A percentile compares a stretch with the other conserved stretches of the same genome.
Conservation (phyloP, 2,797 vertebrate genomes). For the Bradypus variegatus region DNA sequence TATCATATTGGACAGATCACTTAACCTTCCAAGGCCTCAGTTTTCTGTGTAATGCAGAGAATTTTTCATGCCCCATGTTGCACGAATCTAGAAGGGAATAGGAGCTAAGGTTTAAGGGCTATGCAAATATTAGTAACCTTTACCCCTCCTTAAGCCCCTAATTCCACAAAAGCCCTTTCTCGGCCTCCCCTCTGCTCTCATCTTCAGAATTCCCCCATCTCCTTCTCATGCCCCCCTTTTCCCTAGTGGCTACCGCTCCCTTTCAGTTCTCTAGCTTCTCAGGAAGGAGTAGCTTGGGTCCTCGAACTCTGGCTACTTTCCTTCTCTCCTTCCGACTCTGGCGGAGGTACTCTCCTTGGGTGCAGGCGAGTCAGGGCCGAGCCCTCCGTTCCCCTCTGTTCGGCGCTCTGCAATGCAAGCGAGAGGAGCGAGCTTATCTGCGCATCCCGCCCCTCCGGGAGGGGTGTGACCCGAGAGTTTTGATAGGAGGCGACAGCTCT, state of each 20-base stretch:
- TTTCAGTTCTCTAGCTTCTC: background rate
- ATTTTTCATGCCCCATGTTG: too few relatives aligned
- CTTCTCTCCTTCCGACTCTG: background rate
- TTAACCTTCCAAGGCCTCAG: background rate
- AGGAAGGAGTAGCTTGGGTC: background rate
- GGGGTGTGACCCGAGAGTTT: conserved; percentile 13
- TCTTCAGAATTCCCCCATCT: background rate
- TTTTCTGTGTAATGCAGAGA: background rate
- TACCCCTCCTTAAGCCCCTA: background rate
- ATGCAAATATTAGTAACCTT: background rate
- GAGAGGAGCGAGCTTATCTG: accelerated
- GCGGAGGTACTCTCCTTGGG: background rate
- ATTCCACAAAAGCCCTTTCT: background rate
- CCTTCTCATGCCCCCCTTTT: background rate
- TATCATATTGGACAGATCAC: background rate
- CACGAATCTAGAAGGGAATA: background rate
- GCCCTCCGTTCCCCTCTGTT: background rate
- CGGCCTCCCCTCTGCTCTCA: too few relatives aligned
- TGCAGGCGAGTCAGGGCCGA: conserved; percentile 9
- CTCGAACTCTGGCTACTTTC: background rate
- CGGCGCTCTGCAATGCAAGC: accelerated
- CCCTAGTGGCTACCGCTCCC: background rate
- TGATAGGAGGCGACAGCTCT: background rate
- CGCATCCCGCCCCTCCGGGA: background rate
- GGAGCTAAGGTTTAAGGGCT: background rate